phyloP scores from a whole-genome alignment of 2,888 invertebrate genomes.

The Caenorhabditis imperialis region DNA sequence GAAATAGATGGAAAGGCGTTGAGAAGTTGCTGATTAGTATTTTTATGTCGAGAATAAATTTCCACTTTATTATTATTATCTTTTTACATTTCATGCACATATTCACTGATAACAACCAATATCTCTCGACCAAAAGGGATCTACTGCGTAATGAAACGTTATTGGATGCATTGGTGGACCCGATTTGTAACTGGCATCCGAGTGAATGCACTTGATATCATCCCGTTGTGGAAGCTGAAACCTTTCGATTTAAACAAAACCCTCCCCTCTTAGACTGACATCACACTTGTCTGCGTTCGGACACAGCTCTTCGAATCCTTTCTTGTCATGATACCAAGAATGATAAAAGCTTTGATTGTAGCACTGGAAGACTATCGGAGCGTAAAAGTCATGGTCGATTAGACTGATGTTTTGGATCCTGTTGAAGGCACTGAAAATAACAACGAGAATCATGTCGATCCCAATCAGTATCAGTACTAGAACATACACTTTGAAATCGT shows the following conservation, averaged over 20 bases:
- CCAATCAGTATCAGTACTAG: too few species aligned
- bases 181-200: slow-evolving; percentile 6
- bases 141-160: slow-evolving; percentile 13
- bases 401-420: slow-evolving; percentile 5
- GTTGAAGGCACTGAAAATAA: slow-evolving; percentile 16
- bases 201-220: slow-evolving; percentile 15
- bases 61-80: too few species aligned
- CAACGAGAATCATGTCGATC: too few species aligned
- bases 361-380: slow-evolving; percentile 34
- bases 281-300: too few species aligned
- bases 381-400: slow-evolving; percentile 28
- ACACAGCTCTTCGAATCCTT: slow-evolving; percentile 18
- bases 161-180: slow-evolving; percentile 14
- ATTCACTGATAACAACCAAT: slow-evolving; percentile 17
- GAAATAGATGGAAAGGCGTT: too few species aligned
- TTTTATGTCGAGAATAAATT: neutral
- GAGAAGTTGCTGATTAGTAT: too few species aligned
- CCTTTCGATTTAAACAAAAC: too few species aligned
- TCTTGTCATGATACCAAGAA: slow-evolving; percentile 28
- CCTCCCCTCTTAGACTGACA: too few species aligned
- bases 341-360: slow-evolving; percentile 44
- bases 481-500: too few species aligned
- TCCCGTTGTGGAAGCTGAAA: slow-evolving; percentile 14
- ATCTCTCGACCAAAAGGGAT: slow-evolving; percentile 5
- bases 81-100: too few species aligned